These are phyloP conservation scores for Phyllotreta striolata DNA, from an alignment of 2,888 invertebrate species.

Conservation along the genomic window DNA sequence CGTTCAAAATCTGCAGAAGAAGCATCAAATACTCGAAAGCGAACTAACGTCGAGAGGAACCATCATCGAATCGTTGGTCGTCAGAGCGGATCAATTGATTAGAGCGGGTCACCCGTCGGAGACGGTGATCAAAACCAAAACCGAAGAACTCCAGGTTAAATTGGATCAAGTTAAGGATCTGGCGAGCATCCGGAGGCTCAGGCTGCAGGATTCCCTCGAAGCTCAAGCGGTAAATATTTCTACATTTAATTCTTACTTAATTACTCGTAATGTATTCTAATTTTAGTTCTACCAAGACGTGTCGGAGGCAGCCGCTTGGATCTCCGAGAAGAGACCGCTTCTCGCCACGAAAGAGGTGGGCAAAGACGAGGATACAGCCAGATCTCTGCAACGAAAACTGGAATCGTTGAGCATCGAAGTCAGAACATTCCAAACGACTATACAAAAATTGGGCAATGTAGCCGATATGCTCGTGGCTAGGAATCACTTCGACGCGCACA, in stretches of 20 bases:
- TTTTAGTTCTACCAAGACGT: slow-evolving; percentile 87
- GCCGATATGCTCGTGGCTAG: slow-evolving; percentile 74
- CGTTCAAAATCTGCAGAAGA: slow-evolving; percentile 91
- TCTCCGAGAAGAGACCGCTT: slow-evolving; percentile 81
- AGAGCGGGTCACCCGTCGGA: slow-evolving; percentile 87
- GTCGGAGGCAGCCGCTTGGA: slow-evolving; percentile 92
- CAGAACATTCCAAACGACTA: slow-evolving; percentile 75
- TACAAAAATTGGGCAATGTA: slow-evolving; percentile 74
- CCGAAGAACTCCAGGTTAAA: slow-evolving; percentile 74
- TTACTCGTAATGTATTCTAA: neutral
- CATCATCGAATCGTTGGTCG: slow-evolving; percentile 75
- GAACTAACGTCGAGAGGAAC: slow-evolving; percentile 90
- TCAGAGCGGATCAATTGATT: slow-evolving; percentile 80
- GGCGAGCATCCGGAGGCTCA: slow-evolving; percentile 73
- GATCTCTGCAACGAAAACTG: slow-evolving; percentile 81
- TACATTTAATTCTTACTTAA: neutral
- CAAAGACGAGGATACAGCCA: slow-evolving; percentile 91
- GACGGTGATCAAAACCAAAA: slow-evolving; percentile 73
- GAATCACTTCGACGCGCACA: slow-evolving; percentile 81
- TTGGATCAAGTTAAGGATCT: slow-evolving; percentile 75
- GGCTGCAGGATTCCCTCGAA: slow-evolving; percentile 83
- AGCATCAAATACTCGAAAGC: slow-evolving; percentile 90
- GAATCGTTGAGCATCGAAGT: slow-evolving; percentile 86
- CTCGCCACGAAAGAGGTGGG: slow-evolving; percentile 82
- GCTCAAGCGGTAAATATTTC: slow-evolving; percentile 73